phyloP scores from a whole-genome alignment of 1,140 invertebrate species.

The Trypoxylus dichotomus region DNA sequence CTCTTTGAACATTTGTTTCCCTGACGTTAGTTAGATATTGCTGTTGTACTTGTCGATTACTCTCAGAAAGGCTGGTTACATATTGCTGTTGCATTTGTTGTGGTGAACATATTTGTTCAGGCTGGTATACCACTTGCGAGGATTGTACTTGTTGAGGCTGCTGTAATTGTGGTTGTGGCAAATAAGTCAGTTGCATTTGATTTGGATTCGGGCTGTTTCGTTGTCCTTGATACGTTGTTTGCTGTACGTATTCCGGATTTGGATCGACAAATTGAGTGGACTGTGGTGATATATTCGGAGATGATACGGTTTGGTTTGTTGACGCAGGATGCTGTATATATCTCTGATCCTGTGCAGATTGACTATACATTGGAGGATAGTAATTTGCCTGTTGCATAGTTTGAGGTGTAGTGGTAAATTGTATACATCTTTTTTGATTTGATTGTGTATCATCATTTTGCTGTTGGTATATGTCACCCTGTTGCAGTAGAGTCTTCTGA shows the following conservation, averaged over 20 bases:
- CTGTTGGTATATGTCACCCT: not conserved
- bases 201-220: not conserved
- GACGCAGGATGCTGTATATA: not conserved
- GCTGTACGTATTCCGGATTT: not conserved
- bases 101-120: not conserved
- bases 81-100: constrained; percentile 2
- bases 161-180: not conserved
- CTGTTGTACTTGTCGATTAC: constrained; percentile 19
- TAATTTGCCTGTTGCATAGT: not conserved
- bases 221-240: not conserved
- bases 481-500: not conserved
- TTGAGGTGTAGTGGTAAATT: not conserved
- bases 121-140: not conserved
- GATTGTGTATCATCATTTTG: not conserved
- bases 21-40: constrained; percentile 18
- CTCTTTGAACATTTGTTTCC: not conserved
- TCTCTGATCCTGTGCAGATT: not conserved
- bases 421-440: not conserved
- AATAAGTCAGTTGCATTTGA: not conserved
- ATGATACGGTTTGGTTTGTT: not conserved
- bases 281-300: not conserved
- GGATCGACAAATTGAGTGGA: not conserved
- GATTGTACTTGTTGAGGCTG: not conserved
- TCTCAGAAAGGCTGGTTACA: not conserved
- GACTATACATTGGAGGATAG: not conserved